Evolutionary conservation across 2,113 vertebrate genomes (phyloP).

Genomic region (Gobiocypris rarus): DNA sequence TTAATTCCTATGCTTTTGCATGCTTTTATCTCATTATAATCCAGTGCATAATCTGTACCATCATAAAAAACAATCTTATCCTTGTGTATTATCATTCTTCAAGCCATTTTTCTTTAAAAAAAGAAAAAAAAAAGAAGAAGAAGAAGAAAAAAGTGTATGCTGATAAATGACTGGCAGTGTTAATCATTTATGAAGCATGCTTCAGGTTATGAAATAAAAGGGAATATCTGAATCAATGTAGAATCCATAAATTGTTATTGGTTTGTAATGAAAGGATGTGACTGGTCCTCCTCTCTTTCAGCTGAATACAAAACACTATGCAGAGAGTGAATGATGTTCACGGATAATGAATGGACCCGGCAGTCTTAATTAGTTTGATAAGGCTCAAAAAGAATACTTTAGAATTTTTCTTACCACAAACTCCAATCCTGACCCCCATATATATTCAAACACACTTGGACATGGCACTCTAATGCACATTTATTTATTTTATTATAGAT

Average conservation of each 20-base stretch:
- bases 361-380: not conserved
- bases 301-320: not conserved
- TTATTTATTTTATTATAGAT: not conserved
- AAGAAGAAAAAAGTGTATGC: constrained; percentile 3
- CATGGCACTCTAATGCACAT: not conserved
- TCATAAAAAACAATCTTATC: not conserved
- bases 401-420: not conserved
- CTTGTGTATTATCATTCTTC: constrained; percentile 22
- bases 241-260: constrained; percentile 49
- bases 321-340: not conserved
- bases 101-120: constrained; percentile 27
- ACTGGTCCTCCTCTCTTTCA: constrained; percentile 6
- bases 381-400: not conserved
- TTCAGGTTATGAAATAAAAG: constrained; percentile 54
- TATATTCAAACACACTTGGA: not conserved
- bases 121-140: too few species aligned
- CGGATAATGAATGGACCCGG: not conserved
- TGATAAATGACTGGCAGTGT: constrained; percentile 45
- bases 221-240: constrained; percentile 48
- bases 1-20: not conserved
- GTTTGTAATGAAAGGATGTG: constrained; percentile 27
- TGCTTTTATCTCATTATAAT: constrained; percentile 1
- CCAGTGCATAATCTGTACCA: not conserved
- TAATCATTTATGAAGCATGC: constrained; percentile 56
- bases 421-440: not conserved